A percentile compares a stretch with the other conserved stretches of the same genome.
phyloP scores from a whole-genome alignment of 2,113 vertebrate genomes.

The Xenopus borealis region DNA sequence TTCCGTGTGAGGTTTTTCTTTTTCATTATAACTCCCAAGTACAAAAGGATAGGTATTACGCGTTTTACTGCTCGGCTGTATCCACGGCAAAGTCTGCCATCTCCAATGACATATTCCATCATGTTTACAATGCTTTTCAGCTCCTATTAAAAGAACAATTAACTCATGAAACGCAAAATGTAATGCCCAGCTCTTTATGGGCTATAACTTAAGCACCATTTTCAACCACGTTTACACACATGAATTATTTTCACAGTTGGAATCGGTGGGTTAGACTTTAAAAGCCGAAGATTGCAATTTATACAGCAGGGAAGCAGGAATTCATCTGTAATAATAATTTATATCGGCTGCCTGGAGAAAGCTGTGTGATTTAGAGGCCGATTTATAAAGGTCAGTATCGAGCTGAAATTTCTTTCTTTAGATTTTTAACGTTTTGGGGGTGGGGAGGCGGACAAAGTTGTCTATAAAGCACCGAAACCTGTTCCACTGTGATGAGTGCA shows the following conservation, averaged over 20 bases:
- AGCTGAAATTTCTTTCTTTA: no score
- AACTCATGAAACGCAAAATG: neutral
- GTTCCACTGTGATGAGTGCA: no score
- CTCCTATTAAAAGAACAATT: conserved; percentile 6
- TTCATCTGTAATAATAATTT: neutral
- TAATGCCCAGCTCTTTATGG: conserved; percentile 1
- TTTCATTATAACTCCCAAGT: no score
- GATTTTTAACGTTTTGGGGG: no score
- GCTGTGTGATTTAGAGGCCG: neutral
- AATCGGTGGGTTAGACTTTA: neutral
- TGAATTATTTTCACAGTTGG: neutral
- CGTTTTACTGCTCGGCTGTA: neutral
- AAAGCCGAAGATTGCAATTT: neutral
- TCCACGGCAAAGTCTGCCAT: neutral
- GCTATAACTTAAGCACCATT: neutral
- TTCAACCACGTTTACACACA: conserved; percentile 1
- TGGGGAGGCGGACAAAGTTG: no score
- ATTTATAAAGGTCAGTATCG: neutral
- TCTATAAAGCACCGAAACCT: no score
- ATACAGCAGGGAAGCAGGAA: neutral
- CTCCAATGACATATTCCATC: neutral
- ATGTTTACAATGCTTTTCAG: conserved; percentile 4
- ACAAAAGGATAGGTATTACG: neutral
- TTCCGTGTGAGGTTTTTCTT: neutral
- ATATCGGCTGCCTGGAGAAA: neutral